Evolutionary conservation across 2,113 vertebrate species (phyloP).

Genomic region (Zapornia atra): DNA sequence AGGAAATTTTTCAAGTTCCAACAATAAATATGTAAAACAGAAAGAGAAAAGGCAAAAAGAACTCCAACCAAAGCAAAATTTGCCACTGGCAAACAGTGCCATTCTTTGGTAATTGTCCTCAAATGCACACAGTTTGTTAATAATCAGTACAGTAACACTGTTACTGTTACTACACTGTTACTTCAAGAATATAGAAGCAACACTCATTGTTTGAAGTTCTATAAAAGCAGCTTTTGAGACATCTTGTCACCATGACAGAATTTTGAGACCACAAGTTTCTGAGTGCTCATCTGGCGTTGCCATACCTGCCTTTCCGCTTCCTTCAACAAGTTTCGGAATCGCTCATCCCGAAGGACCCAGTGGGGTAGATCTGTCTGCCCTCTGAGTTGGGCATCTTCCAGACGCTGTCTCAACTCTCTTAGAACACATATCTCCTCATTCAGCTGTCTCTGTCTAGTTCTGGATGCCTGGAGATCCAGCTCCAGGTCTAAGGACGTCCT

Average conservation of each 20-base stretch:
- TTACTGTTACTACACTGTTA: too few relatives aligned
- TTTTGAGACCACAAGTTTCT: not conserved
- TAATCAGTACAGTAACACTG: not conserved
- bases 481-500: constrained; percentile 98
- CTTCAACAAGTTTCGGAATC: constrained; percentile 87
- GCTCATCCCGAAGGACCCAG: constrained; percentile 92
- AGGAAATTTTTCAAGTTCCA: not conserved
- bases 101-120: not conserved
- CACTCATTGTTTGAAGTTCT: not conserved
- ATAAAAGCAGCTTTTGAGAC: not conserved
- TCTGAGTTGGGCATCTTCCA: constrained; percentile 88
- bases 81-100: not conserved
- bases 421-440: constrained; percentile 90
- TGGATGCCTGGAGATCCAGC: constrained; percentile 99
- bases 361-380: constrained; percentile 86
- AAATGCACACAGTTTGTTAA: not conserved
- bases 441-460: constrained; percentile 93
- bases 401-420: constrained; percentile 89
- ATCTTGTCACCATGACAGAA: not conserved
- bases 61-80: not conserved
- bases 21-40: not conserved
- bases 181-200: not conserved
- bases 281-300: not conserved
- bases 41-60: not conserved
- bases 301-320: constrained; percentile 97